Percentiles rank a stretch among this genome's conserved stretches.
phyloP scores from a whole-genome alignment of 2,888 invertebrate species.

The Xestia xanthographa region DNA sequence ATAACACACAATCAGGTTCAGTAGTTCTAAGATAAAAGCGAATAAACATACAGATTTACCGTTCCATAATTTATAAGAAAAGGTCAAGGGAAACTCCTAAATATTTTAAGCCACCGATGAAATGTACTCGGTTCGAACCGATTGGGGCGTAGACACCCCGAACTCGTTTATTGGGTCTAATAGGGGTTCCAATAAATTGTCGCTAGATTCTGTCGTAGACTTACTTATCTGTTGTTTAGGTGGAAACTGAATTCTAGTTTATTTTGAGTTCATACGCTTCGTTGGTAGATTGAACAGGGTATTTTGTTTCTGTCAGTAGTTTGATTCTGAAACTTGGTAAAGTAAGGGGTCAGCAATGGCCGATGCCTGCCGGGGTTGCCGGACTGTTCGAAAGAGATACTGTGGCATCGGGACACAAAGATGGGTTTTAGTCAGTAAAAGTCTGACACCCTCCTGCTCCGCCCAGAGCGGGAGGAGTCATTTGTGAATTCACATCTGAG shows the following conservation, averaged over 20 bases:
- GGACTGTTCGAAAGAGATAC: no score
- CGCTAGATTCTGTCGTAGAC: constrained; percentile 38
- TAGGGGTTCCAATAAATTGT: constrained; percentile 43
- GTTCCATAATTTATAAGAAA: constrained; percentile 51
- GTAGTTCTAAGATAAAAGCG: constrained; percentile 48
- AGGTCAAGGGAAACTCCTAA: constrained; percentile 49
- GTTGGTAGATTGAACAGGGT: not conserved
- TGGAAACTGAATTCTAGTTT: constrained; percentile 14
- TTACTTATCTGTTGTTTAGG: constrained; percentile 25
- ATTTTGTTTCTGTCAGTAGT: not conserved
- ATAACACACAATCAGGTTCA: constrained; percentile 37
- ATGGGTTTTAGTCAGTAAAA: no score
- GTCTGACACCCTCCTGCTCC: no score
- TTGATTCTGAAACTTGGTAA: not conserved
- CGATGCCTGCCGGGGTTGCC: no score
- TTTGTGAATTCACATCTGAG: no score
- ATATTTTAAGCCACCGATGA: constrained; percentile 60
- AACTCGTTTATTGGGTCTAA: constrained; percentile 50
- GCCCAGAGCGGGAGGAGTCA: no score
- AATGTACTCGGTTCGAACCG: constrained; percentile 54
- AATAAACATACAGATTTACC: constrained; percentile 58
- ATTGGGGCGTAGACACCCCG: constrained; percentile 39
- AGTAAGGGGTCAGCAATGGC: no score
- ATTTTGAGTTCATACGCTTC: not conserved
- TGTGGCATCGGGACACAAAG: no score